A percentile compares a stretch with the other conserved stretches of the same genome.
These are phyloP conservation scores for Potamilus streckersoni DNA, from an alignment of 1,140 invertebrate species.

Conservation along the genomic window DNA sequence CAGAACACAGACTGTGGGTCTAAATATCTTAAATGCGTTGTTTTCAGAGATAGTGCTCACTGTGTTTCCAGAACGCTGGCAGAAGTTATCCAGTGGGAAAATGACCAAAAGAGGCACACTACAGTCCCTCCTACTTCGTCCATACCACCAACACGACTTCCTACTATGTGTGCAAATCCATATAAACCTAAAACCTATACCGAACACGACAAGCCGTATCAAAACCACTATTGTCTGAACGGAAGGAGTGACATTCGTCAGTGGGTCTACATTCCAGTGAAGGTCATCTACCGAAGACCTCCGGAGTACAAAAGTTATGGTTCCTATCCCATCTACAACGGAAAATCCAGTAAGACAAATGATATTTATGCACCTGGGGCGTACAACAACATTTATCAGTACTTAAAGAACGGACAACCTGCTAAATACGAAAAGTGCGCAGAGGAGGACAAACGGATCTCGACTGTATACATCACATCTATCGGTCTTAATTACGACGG, in stretches of 20 bases:
- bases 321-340: constrained; percentile 48
- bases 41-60: constrained; percentile 9
- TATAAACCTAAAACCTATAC: constrained; percentile 3
- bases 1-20: constrained; percentile 24
- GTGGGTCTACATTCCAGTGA: constrained; percentile 24
- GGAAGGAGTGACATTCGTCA: constrained; percentile 8
- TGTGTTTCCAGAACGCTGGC: constrained; percentile 23
- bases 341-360: constrained; percentile 18
- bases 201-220: constrained; percentile 21
- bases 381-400: constrained; percentile 28
- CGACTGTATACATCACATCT: constrained; percentile 51
- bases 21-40: constrained; percentile 21
- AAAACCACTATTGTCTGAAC: constrained; percentile 15
- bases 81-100: constrained; percentile 12
- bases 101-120: constrained; percentile 10
- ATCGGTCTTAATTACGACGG: constrained; percentile 58
- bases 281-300: constrained; percentile 33
- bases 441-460: constrained; percentile 28
- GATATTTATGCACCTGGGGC: constrained; percentile 51
- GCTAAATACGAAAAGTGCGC: constrained; percentile 32
- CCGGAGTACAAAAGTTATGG: constrained; percentile 43
- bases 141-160: not conserved
- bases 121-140: constrained; percentile 1
- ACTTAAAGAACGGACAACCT: constrained; percentile 22
- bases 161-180: not conserved